Evolutionary conservation across 2,113 vertebrate species (phyloP), one percentile per base, ranked within the genome.

Genomic region (Coreoperca whiteheadi): DNA sequence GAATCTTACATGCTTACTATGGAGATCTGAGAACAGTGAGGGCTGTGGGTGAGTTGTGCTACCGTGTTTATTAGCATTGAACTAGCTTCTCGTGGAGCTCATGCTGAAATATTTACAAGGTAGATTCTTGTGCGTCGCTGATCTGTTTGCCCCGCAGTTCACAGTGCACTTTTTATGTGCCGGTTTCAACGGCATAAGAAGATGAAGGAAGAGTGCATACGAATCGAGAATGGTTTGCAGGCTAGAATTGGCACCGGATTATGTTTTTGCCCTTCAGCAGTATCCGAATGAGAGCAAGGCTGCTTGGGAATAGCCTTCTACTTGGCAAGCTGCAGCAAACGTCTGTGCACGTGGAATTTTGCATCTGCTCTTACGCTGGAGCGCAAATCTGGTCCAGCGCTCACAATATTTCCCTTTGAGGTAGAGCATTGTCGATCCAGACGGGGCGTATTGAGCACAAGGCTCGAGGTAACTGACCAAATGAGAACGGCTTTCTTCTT

Each of bases 231-330:
- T 28, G 37, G 68, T 64, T 65, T 74, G 66, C 66, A 81, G 83
- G 86, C 86, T 71, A 6, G 74, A 71, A 14, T 18, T 75, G 85
- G 59, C 66, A 28, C 74, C 54, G 77, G 78, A 63, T 83, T 81
- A 53, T 85, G 77, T 85, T 83, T 81, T 78, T 72, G 70, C 82
- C 88, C 84, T 78, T 87, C 86, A 85, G 82, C 84, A 68, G 53
- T 68, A 30, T 73, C 75, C 32, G 74, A 85, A 79, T 67, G 77
- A 84, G 68, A 84, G 77, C 59, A 23, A 65, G 14, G 77, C 59
- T 83, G 60, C 57, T 51, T 37, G 79, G 85, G 85, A 74, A 61
- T 25, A 61, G 37, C 21, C 77, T 60, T 68, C 51, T 9, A 28
- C 56, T 79, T 84, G 84, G 81, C 79, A n/a, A 50, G 71, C 78